Evolutionary conservation across 2,888 invertebrate genomes (phyloP).

Genomic region (Tipula lateralis): DNA sequence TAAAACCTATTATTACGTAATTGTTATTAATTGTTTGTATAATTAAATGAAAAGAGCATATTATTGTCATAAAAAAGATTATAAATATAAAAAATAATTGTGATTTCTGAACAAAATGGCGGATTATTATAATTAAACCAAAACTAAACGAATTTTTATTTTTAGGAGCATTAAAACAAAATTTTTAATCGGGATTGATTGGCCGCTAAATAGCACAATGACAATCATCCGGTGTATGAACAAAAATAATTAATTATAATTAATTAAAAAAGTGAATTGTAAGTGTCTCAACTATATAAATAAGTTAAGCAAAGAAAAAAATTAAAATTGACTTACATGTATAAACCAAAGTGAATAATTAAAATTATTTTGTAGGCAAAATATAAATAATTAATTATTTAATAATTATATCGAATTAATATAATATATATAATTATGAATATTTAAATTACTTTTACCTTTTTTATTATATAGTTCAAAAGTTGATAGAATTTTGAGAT

Average conservation of each 20-base stretch:
- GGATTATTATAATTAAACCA: not conserved
- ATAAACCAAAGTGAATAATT: not conserved
- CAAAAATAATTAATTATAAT: not conserved
- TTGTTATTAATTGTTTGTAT: slow-evolving; percentile 19
- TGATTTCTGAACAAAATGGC: slow-evolving; percentile 14
- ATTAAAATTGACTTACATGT: not conserved
- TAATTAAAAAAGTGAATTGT: not conserved
- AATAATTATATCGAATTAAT: not conserved
- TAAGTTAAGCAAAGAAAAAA: not conserved
- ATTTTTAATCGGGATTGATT: not conserved
- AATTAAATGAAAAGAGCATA: not conserved
- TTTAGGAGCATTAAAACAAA: not conserved
- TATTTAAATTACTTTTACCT: not conserved
- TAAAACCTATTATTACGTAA: not conserved
- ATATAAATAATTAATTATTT: not conserved
- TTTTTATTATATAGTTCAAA: not conserved
- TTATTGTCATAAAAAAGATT: not conserved
- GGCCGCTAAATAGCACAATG: not conserved
- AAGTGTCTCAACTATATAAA: not conserved
- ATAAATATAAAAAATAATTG: not conserved
- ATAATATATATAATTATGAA: not conserved
- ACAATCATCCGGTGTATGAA: not conserved
- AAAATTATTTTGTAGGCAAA: not conserved
- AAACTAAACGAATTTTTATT: slow-evolving; percentile 6
- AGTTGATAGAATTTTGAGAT: not conserved